Percentiles rank a stretch among this genome's conserved stretches.
These are phyloP conservation scores for Drosophila nasuta DNA, from an alignment of 1,140 invertebrate genomes.

Conservation along the genomic window DNA sequence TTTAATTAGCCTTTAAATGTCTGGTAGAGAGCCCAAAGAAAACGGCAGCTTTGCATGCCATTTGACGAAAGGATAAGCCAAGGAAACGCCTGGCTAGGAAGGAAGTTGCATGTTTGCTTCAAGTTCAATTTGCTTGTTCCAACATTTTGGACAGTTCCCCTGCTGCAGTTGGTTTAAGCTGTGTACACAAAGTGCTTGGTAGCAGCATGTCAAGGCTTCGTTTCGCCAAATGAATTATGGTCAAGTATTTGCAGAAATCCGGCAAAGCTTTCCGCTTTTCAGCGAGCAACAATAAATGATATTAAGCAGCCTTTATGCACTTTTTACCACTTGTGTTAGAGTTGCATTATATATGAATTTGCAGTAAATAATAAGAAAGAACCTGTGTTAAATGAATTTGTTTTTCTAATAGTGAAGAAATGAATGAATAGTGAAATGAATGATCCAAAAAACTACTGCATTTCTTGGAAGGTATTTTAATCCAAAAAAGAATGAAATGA, in stretches of 20 bases:
- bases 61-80: conserved; percentile 52
- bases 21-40: conserved; percentile 24
- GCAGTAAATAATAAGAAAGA: too few species aligned
- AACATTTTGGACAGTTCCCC: conserved; percentile 48
- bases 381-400: too few species aligned
- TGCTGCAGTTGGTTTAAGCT: conserved; percentile 1
- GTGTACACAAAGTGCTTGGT: background rate
- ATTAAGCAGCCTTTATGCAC: background rate
- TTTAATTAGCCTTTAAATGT: conserved; percentile 80
- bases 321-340: too few species aligned
- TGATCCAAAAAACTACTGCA: too few species aligned
- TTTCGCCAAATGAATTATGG: conserved; percentile 17
- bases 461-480: too few species aligned
- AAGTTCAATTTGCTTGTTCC: conserved; percentile 72
- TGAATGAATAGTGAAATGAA: too few species aligned
- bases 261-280: conserved; percentile 2
- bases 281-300: conserved; percentile 1
- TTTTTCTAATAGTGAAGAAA: too few species aligned
- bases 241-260: background rate
- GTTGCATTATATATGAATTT: too few species aligned
- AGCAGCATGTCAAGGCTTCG: conserved; percentile 24
- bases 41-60: conserved; percentile 72
- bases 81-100: conserved; percentile 41
- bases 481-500: too few species aligned
- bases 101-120: conserved; percentile 70